Conservation (phyloP, 2,888 invertebrate genomes). For the Crematogaster levior region DNA sequence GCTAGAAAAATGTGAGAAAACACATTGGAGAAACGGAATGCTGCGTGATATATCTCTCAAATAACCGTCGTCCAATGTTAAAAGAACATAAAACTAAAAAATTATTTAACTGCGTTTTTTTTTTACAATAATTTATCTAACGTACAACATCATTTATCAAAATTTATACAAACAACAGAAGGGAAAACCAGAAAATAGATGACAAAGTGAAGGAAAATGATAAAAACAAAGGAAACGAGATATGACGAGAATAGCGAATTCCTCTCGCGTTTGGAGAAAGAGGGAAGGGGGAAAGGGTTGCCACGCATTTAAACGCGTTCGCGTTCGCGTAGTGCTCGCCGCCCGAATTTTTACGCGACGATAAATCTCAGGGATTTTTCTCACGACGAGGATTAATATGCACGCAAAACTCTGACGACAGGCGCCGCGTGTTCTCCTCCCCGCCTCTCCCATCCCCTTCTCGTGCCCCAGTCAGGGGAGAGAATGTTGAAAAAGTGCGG, state of each 20-base stretch:
- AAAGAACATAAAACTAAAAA: not conserved
- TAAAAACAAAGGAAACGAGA: not conserved
- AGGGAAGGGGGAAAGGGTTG: not conserved
- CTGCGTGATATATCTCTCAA: not conserved
- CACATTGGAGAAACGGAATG: not conserved
- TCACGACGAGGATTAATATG: constrained; percentile 65
- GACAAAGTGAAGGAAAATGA: not conserved
- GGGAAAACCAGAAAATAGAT: no score
- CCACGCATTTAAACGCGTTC: not conserved
- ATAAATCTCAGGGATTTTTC: constrained; percentile 64
- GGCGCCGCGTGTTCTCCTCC: constrained; percentile 37
- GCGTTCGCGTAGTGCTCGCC: not conserved
- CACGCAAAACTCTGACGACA: constrained; percentile 47
- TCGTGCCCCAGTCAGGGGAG: constrained; percentile 57
- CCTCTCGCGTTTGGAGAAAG: not conserved
- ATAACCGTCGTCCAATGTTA: not conserved
- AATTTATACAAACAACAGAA: not conserved
- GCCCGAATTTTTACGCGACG: constrained; percentile 41
- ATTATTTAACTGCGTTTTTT: not conserved
- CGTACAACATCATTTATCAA: not conserved
- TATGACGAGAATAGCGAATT: not conserved
- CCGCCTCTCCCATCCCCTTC: not conserved
- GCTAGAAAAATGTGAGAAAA: not conserved
- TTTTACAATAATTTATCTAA: not conserved
- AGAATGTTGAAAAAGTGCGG: constrained; percentile 73